phyloP scores from a whole-genome alignment of 2,888 invertebrate genomes.

The Ectemnius lituratus region DNA sequence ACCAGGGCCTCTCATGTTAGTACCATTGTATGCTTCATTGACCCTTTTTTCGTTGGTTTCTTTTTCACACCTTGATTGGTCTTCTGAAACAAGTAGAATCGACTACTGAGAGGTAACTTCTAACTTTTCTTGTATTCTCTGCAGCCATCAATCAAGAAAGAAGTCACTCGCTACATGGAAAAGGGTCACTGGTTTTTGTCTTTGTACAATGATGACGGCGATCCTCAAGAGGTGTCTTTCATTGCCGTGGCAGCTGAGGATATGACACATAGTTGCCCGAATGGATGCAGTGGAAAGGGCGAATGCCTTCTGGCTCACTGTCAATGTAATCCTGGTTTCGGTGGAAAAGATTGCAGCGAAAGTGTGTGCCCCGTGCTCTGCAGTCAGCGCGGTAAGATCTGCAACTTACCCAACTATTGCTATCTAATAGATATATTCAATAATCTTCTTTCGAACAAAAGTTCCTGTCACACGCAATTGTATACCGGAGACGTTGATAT shows the following conservation, averaged over 20 bases:
- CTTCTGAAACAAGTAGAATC: no score
- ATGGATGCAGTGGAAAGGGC: constrained; percentile 97
- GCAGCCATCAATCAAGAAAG: constrained; percentile 92
- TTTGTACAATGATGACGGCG: constrained; percentile 96
- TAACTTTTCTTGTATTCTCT: background rate
- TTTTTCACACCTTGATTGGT: constrained; percentile 3
- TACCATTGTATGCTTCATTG: constrained; percentile 74
- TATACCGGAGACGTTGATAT: background rate
- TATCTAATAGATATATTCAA: no score
- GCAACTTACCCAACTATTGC: no score
- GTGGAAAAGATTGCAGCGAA: constrained; percentile 97
- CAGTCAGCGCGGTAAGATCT: constrained; percentile 86
- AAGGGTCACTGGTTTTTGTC: constrained; percentile 98
- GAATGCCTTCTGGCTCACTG: constrained; percentile 97
- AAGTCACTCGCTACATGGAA: constrained; percentile 96
- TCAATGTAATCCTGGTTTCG: constrained; percentile 97
- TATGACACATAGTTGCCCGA: constrained; percentile 97
- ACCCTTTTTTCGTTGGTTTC: constrained; percentile 42
- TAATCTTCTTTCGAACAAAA: background rate
- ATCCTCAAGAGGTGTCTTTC: constrained; percentile 91
- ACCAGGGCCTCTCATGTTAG: constrained; percentile 93
- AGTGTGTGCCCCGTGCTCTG: constrained; percentile 98
- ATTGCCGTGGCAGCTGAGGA: constrained; percentile 92
- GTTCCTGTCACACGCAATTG: background rate
- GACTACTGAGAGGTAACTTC: background rate